Percentiles rank a stretch among this genome's conserved stretches.
These are phyloP conservation scores for Tetraneura akinire DNA, from an alignment of 1,140 invertebrate species.

Conservation along the genomic window DNA sequence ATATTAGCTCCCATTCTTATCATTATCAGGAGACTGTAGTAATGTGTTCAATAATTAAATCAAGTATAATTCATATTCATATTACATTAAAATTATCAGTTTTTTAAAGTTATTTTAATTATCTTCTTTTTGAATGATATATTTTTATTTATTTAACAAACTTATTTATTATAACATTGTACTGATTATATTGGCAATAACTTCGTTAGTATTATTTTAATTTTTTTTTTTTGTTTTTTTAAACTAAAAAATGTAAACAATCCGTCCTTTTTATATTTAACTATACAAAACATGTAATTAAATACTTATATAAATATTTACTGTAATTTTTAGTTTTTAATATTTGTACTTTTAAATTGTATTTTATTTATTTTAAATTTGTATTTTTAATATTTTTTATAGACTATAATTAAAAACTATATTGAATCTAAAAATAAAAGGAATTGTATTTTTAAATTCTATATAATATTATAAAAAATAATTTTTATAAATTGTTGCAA, in stretches of 20 bases:
- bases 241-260: slow-evolving; percentile 25
- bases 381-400: neutral
- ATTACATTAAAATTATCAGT: neutral
- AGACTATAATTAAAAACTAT: neutral
- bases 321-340: neutral
- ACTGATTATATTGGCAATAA: too few species aligned
- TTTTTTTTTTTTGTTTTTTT: neutral
- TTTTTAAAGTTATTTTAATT: neutral
- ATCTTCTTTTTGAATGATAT: neutral
- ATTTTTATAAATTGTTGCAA: too few species aligned
- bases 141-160: slow-evolving; percentile 1
- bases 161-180: neutral
- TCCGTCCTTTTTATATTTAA: slow-evolving; percentile 39
- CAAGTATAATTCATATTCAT: neutral
- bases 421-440: neutral
- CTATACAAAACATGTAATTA: neutral
- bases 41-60: slow-evolving; percentile 1
- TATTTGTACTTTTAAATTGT: too few species aligned
- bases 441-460: neutral
- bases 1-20: neutral
- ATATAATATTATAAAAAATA: too few species aligned
- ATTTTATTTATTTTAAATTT: too few species aligned
- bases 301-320: neutral
- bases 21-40: slow-evolving; percentile 1
- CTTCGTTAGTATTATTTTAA: too few species aligned